Evolutionary conservation across 2,113 vertebrate species (phyloP).

Genomic region (Elgaria multicarinata): DNA sequence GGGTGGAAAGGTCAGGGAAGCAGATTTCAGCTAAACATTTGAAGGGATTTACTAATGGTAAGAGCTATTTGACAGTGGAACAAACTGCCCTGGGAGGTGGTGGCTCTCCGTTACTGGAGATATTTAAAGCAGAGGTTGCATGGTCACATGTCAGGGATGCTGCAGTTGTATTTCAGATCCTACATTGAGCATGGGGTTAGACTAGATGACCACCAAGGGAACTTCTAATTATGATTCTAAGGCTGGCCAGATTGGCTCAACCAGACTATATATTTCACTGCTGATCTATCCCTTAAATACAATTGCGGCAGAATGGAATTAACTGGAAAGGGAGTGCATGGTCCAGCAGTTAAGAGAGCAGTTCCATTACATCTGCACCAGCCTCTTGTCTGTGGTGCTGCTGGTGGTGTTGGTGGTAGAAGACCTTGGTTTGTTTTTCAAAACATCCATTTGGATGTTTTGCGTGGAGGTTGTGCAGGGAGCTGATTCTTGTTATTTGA

Average conservation of each 20-base stretch:
- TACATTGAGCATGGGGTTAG: background rate
- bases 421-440: constrained; percentile 34
- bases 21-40: background rate
- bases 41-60: background rate
- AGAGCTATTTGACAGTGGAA: background rate
- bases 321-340: background rate
- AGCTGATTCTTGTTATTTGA: constrained; percentile 10
- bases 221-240: background rate
- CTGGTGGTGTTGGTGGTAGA: too few relatives aligned
- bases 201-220: background rate
- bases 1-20: background rate
- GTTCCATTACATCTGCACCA: background rate
- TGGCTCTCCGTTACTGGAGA: background rate
- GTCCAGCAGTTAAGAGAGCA: background rate
- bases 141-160: background rate
- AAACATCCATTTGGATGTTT: constrained; percentile 33
- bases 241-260: background rate
- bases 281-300: background rate
- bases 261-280: background rate
- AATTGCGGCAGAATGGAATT: background rate
- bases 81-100: background rate
- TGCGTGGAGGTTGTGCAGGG: constrained; percentile 17
- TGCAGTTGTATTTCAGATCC: background rate
- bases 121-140: background rate
- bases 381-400: constrained; percentile 1